Percentiles rank a stretch among this genome's conserved stretches.
These are phyloP conservation scores for Psephotus haematonotus DNA, from an alignment of 2,113 vertebrate genomes.

Conservation along the genomic window DNA sequence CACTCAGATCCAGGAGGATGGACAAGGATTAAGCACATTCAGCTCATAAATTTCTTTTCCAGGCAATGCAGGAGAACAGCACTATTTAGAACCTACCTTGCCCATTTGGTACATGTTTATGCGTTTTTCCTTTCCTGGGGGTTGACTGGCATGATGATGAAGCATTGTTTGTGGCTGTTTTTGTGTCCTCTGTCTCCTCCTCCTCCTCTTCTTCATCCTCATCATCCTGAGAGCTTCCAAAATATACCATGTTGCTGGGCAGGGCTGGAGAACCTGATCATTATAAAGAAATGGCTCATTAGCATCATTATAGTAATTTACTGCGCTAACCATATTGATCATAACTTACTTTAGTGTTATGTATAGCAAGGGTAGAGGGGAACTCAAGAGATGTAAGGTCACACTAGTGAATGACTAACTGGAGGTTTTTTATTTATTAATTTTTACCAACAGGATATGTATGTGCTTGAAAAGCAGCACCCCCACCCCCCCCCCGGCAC, in stretches of 20 bases:
- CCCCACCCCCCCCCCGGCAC: not conserved
- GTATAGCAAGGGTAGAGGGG: not conserved
- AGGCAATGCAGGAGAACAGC: not conserved
- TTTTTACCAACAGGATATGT: not conserved
- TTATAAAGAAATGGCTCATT: slow-evolving; percentile 3
- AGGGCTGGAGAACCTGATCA: slow-evolving; percentile 90
- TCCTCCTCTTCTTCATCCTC: slow-evolving; percentile 92
- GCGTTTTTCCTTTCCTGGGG: slow-evolving; percentile 92
- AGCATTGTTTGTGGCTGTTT: slow-evolving; percentile 80
- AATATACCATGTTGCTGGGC: slow-evolving; percentile 96
- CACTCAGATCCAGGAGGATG: not conserved
- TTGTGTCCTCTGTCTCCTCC: slow-evolving; percentile 83
- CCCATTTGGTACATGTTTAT: slow-evolving; percentile 89
- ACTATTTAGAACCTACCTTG: slow-evolving; percentile 80
- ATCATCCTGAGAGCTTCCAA: slow-evolving; percentile 98
- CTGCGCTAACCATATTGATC: not conserved
- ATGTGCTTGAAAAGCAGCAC: not conserved
- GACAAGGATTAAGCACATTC: not conserved
- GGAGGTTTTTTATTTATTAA: not conserved
- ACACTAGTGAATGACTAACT: not conserved
- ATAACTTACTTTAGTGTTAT: not conserved
- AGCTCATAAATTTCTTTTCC: not conserved
- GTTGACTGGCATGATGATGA: slow-evolving; percentile 95
- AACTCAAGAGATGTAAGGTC: not conserved
- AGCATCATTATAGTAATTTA: not conserved